phyloP scores from a whole-genome alignment of 1,140 invertebrate species.

The Nasonia longicornis region DNA sequence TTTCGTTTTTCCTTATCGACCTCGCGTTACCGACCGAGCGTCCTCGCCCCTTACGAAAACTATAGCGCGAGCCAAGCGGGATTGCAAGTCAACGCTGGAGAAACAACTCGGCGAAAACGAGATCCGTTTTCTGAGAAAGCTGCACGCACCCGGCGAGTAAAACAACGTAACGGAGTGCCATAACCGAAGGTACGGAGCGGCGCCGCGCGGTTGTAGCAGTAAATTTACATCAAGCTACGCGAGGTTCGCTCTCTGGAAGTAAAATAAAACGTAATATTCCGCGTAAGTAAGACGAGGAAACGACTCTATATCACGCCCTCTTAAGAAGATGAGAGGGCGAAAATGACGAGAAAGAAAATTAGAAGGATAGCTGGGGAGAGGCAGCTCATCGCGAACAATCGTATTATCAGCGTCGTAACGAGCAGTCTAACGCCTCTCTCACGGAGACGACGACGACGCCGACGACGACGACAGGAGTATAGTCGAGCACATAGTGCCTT shows the following conservation, averaged over 20 bases:
- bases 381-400: background rate
- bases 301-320: background rate
- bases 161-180: too few relatives aligned
- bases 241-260: background rate
- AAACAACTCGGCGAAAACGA: background rate
- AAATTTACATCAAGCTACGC: background rate
- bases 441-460: background rate
- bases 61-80: too few relatives aligned
- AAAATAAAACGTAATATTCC: background rate
- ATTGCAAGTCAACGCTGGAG: too few relatives aligned
- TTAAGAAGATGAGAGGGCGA: background rate
- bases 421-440: background rate
- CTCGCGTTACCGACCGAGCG: too few relatives aligned
- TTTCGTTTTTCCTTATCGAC: too few relatives aligned
- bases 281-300: background rate
- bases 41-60: too few relatives aligned
- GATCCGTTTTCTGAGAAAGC: background rate
- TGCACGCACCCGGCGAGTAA: too few relatives aligned
- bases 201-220: background rate
- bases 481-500: background rate
- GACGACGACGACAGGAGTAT: too few relatives aligned
- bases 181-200: too few relatives aligned
- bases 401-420: constrained; percentile 30
- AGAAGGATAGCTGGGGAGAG: constrained; percentile 3
- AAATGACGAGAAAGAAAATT: background rate